Percentiles rank a stretch among this genome's conserved stretches.
phyloP scores from a whole-genome alignment of 2,888 invertebrate genomes.

The Dolomedes plantarius region DNA sequence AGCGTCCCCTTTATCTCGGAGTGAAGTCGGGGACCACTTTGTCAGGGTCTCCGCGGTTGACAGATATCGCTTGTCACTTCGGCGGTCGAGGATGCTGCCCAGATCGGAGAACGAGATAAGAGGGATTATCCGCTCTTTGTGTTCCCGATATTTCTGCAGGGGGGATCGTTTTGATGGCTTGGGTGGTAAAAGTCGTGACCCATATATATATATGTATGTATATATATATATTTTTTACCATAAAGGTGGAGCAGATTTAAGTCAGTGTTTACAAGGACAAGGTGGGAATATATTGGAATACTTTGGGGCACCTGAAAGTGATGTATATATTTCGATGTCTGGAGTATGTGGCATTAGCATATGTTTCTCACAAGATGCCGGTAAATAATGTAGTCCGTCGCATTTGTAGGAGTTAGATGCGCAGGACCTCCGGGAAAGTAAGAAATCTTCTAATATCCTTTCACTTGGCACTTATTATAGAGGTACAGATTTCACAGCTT shows the following conservation, averaged over 20 bases:
- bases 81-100: slow-evolving; percentile 19
- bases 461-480: too few species aligned
- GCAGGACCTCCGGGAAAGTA: too few species aligned
- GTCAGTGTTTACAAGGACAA: neutral
- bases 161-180: neutral
- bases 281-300: neutral
- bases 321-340: neutral
- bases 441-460: too few species aligned
- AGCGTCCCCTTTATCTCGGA: neutral
- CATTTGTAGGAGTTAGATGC: too few species aligned
- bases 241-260: neutral
- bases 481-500: too few species aligned
- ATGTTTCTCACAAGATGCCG: too few species aligned
- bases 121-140: slow-evolving; percentile 45
- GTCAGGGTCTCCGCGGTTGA: slow-evolving; percentile 27
- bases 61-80: slow-evolving; percentile 48
- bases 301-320: neutral
- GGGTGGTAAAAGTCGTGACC: slow-evolving; percentile 49
- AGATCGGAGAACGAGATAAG: slow-evolving; percentile 41
- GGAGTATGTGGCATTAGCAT: too few species aligned
- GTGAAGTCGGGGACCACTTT: slow-evolving; percentile 39
- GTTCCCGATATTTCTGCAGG: slow-evolving; percentile 6
- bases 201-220: neutral
- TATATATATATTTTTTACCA: neutral
- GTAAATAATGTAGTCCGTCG: too few species aligned